A percentile compares a stretch with the other conserved stretches of the same genome.
phyloP scores from a whole-genome alignment of 2,797 vertebrate species.

The Cirrhinus molitorella region DNA sequence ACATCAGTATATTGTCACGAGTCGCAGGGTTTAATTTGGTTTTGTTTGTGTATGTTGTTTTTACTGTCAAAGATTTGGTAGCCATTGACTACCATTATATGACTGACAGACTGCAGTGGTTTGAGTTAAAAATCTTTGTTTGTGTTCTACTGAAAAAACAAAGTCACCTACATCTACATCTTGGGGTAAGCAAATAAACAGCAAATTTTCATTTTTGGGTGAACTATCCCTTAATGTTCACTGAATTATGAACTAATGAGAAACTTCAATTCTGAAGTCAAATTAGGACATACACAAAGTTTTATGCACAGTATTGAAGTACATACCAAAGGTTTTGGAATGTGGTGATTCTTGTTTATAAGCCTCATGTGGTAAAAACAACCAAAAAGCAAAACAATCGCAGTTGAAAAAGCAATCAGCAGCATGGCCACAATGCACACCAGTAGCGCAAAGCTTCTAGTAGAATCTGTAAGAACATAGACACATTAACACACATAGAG shows the following conservation, averaged over 20 bases:
- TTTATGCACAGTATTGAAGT: background rate
- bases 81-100: too few species aligned
- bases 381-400: background rate
- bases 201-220: too few species aligned
- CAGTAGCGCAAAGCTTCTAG: background rate
- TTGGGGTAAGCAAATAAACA: too few species aligned
- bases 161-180: too few species aligned
- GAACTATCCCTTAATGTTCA: too few species aligned
- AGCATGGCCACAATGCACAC: conserved; percentile 17
- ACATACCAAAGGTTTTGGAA: conserved; percentile 62
- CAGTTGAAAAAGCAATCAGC: conserved; percentile 33
- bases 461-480: background rate
- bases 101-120: too few species aligned
- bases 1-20: too few species aligned
- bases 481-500: background rate
- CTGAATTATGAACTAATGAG: background rate
- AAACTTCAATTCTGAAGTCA: background rate
- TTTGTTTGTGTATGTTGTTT: too few species aligned
- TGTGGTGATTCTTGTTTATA: background rate
- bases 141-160: too few species aligned
- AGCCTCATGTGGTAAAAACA: conserved; percentile 21
- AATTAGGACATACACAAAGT: background rate
- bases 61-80: too few species aligned
- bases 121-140: too few species aligned
- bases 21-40: too few species aligned